A percentile compares a stretch with the other conserved stretches of the same genome.
Evolutionary conservation across 2,888 invertebrate species (phyloP).

Genomic region (Silvanus unidentatus): DNA sequence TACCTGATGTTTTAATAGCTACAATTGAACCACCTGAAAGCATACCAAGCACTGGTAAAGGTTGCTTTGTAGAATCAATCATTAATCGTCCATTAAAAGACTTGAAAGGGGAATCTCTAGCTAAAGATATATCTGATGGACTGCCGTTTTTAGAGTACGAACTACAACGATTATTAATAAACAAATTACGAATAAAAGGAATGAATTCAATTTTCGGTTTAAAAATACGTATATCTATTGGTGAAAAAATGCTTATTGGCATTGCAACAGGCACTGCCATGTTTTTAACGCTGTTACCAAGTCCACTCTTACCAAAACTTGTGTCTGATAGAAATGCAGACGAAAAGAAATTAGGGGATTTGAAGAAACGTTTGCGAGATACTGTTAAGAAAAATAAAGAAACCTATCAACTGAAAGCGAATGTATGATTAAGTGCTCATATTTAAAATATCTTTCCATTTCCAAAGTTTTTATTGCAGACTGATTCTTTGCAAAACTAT

Average conservation of each 20-base stretch:
- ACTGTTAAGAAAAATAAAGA: slow-evolving; percentile 68
- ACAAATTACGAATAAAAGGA: slow-evolving; percentile 86
- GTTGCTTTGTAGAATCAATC: slow-evolving; percentile 65
- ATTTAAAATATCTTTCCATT: no score
- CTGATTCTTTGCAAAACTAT: neutral
- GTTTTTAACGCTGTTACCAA: slow-evolving; percentile 70
- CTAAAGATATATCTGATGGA: slow-evolving; percentile 91
- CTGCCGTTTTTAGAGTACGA: slow-evolving; percentile 95
- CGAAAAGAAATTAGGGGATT: slow-evolving; percentile 59
- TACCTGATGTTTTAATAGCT: slow-evolving; percentile 85
- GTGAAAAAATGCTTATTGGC: slow-evolving; percentile 82
- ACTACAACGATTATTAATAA: slow-evolving; percentile 81
- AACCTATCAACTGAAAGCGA: slow-evolving; percentile 56
- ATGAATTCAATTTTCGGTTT: slow-evolving; percentile 93
- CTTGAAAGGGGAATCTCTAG: slow-evolving; percentile 75
- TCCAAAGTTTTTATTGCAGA: neutral
- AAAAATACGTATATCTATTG: slow-evolving; percentile 64
- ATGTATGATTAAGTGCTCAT: slow-evolving; percentile 28
- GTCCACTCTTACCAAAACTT: slow-evolving; percentile 67
- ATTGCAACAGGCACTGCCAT: slow-evolving; percentile 86
- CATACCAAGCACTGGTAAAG: slow-evolving; percentile 65
- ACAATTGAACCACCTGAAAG: slow-evolving; percentile 81
- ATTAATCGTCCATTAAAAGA: slow-evolving; percentile 74
- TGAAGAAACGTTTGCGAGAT: slow-evolving; percentile 64
- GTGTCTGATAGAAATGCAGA: slow-evolving; percentile 61